Base-by-base conservation (phyloP, 2,113 vertebrate genomes). In the Prunella himalayana region DNA sequence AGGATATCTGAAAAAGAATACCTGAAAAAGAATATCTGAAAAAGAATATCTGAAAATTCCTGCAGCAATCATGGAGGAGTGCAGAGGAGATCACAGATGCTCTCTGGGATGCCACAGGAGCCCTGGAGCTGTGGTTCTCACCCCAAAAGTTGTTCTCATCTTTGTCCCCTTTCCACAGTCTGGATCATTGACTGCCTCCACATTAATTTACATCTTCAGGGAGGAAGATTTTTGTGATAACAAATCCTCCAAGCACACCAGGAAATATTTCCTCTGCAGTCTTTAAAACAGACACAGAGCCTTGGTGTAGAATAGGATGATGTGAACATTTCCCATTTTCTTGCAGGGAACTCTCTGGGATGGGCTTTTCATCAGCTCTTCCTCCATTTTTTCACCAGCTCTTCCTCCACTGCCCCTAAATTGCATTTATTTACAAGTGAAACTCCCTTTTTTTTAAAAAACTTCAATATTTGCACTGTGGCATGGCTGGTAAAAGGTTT, bases 161-260 rank as follows among this genome's bases (percentile, higher is more conserved):
- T 30, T 51, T 66, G 53, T 60, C 24, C 30, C 19, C 1, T n/a
- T 75, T 5, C 9, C 41, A 13, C 77, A 42, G 11, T 11, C 51
- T 77, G 50, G 44, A 22, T 57, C 6, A 0, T 17, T 27, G 66
- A 19, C 4, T 4, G 21, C 1, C 2, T 13, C 54, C 47, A 27
- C 7, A 15, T 6, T 12, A 33, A 75, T 54, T 25, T 27, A 4
- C 35, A 24, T 31, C 37, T 72, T 7, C 65, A 23, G 22, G 42
- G 33, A 77, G 11, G 30, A 14, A 22, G 8, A 41, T 5, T 0
- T 23, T 30, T 41, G 13, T 33, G 24, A 10, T 3, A 56, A 53
- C 5, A 61, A 33, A 11, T 14, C 61, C 31, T 59, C 31, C 61
- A 27, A 25, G 18, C 15, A 30, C 50, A 30, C 15, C 15, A 31